Conservation (phyloP, 2,797 vertebrate species). For the Nannoperca obscura region DNA sequence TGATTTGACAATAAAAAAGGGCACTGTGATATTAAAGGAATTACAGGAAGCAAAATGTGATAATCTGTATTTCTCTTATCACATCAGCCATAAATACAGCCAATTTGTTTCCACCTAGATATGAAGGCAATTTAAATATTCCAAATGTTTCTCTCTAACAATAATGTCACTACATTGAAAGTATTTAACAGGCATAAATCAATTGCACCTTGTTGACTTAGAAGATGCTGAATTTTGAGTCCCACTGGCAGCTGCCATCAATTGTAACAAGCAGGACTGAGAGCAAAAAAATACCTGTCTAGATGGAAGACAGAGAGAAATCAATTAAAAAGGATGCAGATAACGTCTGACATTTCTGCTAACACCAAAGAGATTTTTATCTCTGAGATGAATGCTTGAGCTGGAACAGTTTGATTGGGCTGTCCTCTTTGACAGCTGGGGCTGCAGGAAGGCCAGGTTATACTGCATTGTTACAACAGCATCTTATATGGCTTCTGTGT, state of each 20-base stretch:
- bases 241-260: conserved; percentile 30
- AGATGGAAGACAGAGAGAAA: conserved; percentile 47
- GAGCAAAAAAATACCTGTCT: conserved; percentile 51
- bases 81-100: conserved; percentile 42
- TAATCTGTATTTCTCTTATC: conserved; percentile 41
- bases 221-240: conserved; percentile 37
- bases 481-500: neutral
- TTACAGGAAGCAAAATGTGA: conserved; percentile 7
- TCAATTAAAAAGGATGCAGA: conserved; percentile 72
- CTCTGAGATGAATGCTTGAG: conserved; percentile 62
- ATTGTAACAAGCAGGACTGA: conserved; percentile 16
- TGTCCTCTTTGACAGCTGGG: conserved; percentile 48
- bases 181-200: conserved; percentile 29
- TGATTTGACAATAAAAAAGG: conserved; percentile 7
- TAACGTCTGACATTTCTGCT: conserved; percentile 71
- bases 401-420: conserved; percentile 50
- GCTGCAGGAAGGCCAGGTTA: conserved; percentile 8
- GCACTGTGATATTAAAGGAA: conserved; percentile 22
- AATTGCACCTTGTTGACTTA: conserved; percentile 38
- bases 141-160: conserved; percentile 12
- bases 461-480: conserved; percentile 2
- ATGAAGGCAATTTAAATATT: conserved; percentile 34
- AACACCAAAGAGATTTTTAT: conserved; percentile 65
- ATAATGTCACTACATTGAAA: conserved; percentile 6
- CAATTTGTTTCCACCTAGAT: conserved; percentile 50